Evolutionary conservation across 1,140 invertebrate species (phyloP).

Genomic region (Saccostrea glomerata): DNA sequence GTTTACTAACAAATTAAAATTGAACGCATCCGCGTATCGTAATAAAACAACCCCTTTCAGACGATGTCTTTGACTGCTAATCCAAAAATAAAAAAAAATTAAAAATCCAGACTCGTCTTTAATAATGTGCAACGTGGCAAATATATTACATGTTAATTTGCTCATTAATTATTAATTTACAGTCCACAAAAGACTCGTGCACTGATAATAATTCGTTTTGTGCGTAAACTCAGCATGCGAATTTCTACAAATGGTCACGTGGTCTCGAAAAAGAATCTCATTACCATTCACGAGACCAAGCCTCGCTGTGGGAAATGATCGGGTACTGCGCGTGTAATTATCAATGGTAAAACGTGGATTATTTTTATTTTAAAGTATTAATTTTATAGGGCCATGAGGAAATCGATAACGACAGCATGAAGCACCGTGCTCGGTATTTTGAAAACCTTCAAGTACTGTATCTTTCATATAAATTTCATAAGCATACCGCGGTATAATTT

Average conservation of each 20-base stretch:
- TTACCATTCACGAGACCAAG: background rate
- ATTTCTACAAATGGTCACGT: background rate
- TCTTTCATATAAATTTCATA: too few species aligned
- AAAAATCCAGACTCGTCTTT: background rate
- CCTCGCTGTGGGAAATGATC: background rate
- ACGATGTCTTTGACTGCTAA: background rate
- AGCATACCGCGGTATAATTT: too few species aligned
- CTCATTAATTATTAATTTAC: conserved; percentile 26
- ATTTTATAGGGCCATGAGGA: conserved; percentile 5
- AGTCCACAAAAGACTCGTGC: conserved; percentile 10
- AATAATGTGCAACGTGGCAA: background rate
- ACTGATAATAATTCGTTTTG: background rate
- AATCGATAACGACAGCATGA: background rate
- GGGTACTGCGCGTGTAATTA: conserved; percentile 1
- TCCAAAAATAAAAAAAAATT: background rate
- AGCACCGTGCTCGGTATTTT: background rate
- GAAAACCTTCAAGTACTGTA: background rate
- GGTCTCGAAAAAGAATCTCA: background rate
- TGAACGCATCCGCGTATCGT: background rate
- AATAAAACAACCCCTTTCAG: background rate
- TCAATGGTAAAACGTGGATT: background rate
- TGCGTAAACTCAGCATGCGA: background rate
- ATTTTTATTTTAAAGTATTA: conserved; percentile 13
- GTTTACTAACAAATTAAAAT: conserved; percentile 37
- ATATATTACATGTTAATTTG: background rate